These are phyloP conservation scores for Ellobius talpinus DNA, from an alignment of 2,113 vertebrate genomes.

Conservation along the genomic window DNA sequence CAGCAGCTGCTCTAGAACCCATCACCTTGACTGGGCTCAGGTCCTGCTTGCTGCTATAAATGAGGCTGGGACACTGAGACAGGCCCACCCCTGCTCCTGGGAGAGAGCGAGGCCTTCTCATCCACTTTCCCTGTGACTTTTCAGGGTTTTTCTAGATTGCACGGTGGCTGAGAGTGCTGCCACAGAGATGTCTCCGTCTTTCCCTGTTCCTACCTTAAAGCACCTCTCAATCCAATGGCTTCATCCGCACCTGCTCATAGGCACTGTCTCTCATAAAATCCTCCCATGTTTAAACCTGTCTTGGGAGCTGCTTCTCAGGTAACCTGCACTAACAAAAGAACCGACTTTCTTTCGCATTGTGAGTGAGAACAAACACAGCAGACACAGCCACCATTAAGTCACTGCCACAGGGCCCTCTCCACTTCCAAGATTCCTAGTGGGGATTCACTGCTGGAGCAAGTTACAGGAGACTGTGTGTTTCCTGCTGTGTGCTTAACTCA, in stretches of 20 bases:
- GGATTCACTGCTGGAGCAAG: neutral
- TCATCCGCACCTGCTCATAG: neutral
- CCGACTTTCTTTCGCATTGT: neutral
- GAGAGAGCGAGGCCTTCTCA: neutral
- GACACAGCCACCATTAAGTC: neutral
- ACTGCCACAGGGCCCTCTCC: neutral
- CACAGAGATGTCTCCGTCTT: fast-evolving
- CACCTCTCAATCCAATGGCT: fast-evolving
- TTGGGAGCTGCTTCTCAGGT: constrained; percentile 43
- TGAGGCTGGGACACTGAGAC: neutral
- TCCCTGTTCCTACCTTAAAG: neutral
- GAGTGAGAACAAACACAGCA: neutral
- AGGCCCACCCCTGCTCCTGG: neutral
- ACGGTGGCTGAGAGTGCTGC: no score
- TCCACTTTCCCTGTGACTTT: neutral
- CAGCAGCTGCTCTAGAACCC: neutral
- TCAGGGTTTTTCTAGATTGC: neutral
- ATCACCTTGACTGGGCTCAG: fast-evolving
- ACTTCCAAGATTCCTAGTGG: neutral
- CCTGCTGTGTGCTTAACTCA: neutral
- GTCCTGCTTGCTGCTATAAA: neutral
- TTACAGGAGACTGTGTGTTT: neutral
- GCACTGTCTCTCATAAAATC: neutral
- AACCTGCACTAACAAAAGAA: neutral
- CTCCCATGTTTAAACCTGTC: neutral